Percentiles rank a stretch among this genome's conserved stretches.
phyloP scores from a whole-genome alignment of 2,797 vertebrate genomes.

The Acanthiza pusilla region DNA sequence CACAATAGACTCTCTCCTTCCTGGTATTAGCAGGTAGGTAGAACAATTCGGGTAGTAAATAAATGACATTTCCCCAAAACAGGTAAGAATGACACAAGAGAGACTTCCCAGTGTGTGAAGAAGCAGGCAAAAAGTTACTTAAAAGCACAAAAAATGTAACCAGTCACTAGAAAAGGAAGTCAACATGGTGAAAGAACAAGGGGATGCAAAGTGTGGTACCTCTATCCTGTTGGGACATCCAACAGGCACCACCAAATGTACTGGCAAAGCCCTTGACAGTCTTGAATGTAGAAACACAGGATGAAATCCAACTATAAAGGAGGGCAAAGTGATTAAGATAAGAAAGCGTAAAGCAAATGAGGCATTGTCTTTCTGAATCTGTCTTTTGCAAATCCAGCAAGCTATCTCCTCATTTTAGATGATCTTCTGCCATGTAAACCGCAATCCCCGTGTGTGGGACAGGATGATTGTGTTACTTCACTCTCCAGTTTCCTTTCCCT shows the following conservation, averaged over 20 bases:
- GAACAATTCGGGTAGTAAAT: background rate
- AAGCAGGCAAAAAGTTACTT: background rate
- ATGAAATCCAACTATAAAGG: background rate
- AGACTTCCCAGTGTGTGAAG: background rate
- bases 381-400: background rate
- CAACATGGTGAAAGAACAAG: accelerated
- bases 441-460: accelerated
- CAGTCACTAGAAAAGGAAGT: background rate
- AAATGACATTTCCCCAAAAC: background rate
- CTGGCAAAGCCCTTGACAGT: background rate
- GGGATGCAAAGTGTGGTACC: background rate
- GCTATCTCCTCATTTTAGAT: background rate
- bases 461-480: accelerated
- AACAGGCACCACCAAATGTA: background rate
- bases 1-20: background rate
- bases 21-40: background rate
- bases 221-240: background rate
- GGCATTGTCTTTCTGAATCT: background rate
- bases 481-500: background rate
- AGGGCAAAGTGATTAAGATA: background rate
- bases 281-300: background rate
- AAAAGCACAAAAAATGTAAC: background rate
- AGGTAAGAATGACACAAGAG: background rate
- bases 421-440: background rate
- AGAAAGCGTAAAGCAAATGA: background rate